A percentile compares a stretch with the other conserved stretches of the same genome.
Conservation (phyloP, 2,113 vertebrate species). For the Stigmatopora nigra region DNA sequence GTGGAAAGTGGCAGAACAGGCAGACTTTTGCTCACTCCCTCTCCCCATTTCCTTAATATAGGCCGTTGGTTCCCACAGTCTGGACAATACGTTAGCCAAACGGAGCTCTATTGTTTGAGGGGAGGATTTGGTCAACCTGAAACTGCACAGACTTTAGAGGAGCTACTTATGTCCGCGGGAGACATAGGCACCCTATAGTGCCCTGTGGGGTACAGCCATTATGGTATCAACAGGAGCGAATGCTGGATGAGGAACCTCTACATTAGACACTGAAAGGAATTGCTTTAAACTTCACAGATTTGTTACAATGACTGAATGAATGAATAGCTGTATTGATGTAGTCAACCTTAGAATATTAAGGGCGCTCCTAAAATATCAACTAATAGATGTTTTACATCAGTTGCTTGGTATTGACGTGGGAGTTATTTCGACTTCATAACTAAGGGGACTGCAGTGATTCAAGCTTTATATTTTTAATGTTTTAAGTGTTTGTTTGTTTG, state of each 20-base stretch:
- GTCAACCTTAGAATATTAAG: not conserved
- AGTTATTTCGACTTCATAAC: not conserved
- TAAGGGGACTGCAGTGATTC: not conserved
- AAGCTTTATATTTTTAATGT: too few relatives aligned
- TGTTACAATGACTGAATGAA: not conserved
- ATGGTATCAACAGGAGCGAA: constrained; percentile 12
- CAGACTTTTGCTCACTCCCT: constrained; percentile 26
- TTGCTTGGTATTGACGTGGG: not conserved
- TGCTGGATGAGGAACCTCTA: not conserved
- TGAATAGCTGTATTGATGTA: not conserved
- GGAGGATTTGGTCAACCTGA: constrained; percentile 56
- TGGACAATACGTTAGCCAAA: constrained; percentile 74
- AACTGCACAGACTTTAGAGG: constrained; percentile 59
- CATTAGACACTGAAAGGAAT: not conserved
- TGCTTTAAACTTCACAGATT: not conserved
- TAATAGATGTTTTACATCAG: not conserved
- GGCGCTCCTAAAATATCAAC: not conserved
- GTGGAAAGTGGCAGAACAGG: constrained; percentile 46
- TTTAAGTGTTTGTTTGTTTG: too few relatives aligned
- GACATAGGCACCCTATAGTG: constrained; percentile 27
- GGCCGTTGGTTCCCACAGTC: constrained; percentile 83
- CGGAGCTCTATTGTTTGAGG: constrained; percentile 69
- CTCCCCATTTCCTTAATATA: constrained; percentile 65
- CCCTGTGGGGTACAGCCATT: not conserved
- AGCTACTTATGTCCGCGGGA: constrained; percentile 38